A percentile compares a stretch with the other conserved stretches of the same genome.
Conservation (phyloP, 2,113 vertebrate genomes). For the Indri indri region DNA sequence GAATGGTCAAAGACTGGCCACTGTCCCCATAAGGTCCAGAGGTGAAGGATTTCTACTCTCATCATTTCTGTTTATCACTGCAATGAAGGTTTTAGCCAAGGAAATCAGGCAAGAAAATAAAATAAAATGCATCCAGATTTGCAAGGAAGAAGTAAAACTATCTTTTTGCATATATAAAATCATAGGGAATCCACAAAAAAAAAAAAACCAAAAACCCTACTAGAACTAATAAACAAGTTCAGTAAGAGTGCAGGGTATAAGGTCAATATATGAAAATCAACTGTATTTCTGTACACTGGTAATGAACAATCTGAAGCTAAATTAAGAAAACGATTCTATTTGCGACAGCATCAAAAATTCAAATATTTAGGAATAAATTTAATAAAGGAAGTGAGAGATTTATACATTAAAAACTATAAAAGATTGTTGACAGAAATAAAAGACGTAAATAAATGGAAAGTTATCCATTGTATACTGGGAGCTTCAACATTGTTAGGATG, state of each 20-base stretch:
- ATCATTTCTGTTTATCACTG: not conserved
- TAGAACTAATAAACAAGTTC: not conserved
- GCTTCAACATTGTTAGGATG: not conserved
- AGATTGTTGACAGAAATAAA: not conserved
- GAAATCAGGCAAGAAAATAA: not conserved
- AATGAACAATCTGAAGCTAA: not conserved
- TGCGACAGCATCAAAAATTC: not conserved
- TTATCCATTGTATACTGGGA: not conserved
- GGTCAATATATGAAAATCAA: not conserved
- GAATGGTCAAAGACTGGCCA: not conserved
- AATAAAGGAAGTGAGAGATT: not conserved
- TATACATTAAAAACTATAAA: no score
- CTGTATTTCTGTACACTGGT: not conserved
- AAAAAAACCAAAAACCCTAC: not conserved
- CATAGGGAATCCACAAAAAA: not conserved
- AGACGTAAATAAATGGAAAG: not conserved
- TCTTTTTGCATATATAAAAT: not conserved
- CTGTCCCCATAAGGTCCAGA: not conserved
- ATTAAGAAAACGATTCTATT: not conserved
- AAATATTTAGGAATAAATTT: not conserved
- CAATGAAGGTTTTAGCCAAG: not conserved
- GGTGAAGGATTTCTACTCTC: not conserved
- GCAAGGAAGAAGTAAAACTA: not conserved
- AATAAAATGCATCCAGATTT: not conserved
- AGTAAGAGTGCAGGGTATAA: not conserved